Evolutionary conservation across 1,140 invertebrate genomes (phyloP), one percentile per base, ranked within the genome.

Genomic region (Leptinotarsa lineolata): DNA sequence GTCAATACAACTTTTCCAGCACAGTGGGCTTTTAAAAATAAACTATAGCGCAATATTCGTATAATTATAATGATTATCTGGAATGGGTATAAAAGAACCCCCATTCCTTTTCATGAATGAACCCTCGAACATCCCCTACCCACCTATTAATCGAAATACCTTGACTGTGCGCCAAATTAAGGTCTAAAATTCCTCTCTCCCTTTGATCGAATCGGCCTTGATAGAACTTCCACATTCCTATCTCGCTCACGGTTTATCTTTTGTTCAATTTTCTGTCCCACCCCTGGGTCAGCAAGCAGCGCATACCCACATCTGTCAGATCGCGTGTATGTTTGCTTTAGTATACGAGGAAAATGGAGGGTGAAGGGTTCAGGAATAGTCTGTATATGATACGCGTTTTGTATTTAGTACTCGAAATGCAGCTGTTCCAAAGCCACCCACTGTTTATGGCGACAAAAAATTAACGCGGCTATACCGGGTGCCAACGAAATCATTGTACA

Each of bases 381-480:
- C 30, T 39, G 8, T 8, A 11, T 8, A 39, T 39, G 30, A 39
- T 39, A 39, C 30, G 30, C 30, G 30, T 39, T 39, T 39, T 11
- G 15, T 54, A 54, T 54, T 12, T 54, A 54, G 30, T 54, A 54
- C 48, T 54, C 16, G 16, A 54, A 16, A 15, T 15, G 48, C 48
- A 54, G 48, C 48, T 54, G 48, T 54, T 54, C n/a, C n/a, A n/a
- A 15, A 54, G 15, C 48, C 48, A 54, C 48, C 48, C 48, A 54
- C 48, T 54, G 15, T 54, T 54, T 54, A 54, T 54, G 48, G 48
- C 48, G 48, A 54, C n/a, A 54, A 54, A 54, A 54, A 54, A 39
- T 39, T 39, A 39, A 39, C 30, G 30, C 30, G 11, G 30, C 30
- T 39, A 39, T 39, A 11, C 30, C 30, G 30, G 1, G 30, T 11